These are phyloP conservation scores for Siniperca obscura DNA, from an alignment of 2,797 vertebrate genomes.

Conservation along the genomic window DNA sequence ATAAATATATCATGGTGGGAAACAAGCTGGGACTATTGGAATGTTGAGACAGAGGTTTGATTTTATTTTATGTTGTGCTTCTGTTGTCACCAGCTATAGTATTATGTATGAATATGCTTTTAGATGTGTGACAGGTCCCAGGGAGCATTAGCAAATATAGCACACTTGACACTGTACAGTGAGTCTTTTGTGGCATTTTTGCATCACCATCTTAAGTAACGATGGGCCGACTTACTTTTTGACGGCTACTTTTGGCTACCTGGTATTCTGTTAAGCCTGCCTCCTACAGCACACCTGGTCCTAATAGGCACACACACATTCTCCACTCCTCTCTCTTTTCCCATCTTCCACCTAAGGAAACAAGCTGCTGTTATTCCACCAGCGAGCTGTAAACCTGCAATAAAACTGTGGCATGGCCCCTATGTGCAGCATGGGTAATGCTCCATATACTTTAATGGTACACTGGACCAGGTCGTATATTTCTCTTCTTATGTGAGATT, in stretches of 20 bases:
- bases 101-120: conserved; percentile 1
- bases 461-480: conserved; percentile 79
- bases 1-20: neutral
- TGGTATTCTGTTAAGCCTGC: conserved; percentile 6
- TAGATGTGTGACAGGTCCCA: neutral
- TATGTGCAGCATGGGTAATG: conserved; percentile 81
- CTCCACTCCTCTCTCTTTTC: conserved; percentile 39
- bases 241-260: conserved; percentile 21
- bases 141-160: neutral
- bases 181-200: neutral
- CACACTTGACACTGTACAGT: neutral
- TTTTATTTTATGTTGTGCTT: neutral
- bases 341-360: conserved; percentile 68
- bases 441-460: conserved; percentile 86
- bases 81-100: neutral
- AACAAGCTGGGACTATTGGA: neutral
- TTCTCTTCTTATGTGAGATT: conserved; percentile 78
- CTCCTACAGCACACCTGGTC: conserved; percentile 51
- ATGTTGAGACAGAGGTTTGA: neutral
- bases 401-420: conserved; percentile 79
- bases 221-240: neutral
- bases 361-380: conserved; percentile 78
- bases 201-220: neutral
- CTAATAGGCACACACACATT: conserved; percentile 48
- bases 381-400: conserved; percentile 79